Evolutionary conservation across 2,113 vertebrate species (phyloP), one percentile per base, ranked within the genome.

Genomic region (Dipodomys merriami): DNA sequence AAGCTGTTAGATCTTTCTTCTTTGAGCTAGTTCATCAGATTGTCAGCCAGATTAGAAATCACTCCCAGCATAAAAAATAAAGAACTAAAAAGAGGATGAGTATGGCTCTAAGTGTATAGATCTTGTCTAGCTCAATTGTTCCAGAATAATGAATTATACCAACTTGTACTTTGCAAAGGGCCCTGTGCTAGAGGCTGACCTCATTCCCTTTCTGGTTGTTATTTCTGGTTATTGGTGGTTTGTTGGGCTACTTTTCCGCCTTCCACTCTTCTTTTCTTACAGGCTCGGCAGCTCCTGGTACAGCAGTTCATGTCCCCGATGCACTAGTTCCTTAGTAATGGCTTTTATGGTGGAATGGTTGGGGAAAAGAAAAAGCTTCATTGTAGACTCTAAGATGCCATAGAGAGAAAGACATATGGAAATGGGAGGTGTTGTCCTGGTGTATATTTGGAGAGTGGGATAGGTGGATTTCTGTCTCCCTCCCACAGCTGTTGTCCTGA

Each of bases 41-140:
- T 90, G 1, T 72, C 69, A 62, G 22, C 46, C 20, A 69, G 15
- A 78, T 80, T 92, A 83, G 71, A 78, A 94, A 91, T 87, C 33
- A 79, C 23, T 60, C 22, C 80, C 60, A 29, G 57, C 15, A 29
- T 78, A 69, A 64, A 57, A 90, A 76, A 64, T 39, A 39, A 60
- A 62, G 91, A 87, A 33, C 30, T 73, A 68, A 72, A 77, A 86
- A 19, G 16, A 74, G 20, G 11, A 69, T 68, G 29, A 57, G n/a
- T 46, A 0, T 7, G 18, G 23, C 33, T 22, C 57, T 13, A 19
- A 85, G 44, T 39, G 39, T 49, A 18, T 4, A 72, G 74, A 71
- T 25, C 2, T 49, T n/a, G 25, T 13, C 9, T 12, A 30, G 25
- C 8, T 22, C 74, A 39, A 19, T 44, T 22, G 29, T 65, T 33